Evolutionary conservation across 1,140 invertebrate species (phyloP).

Genomic region (Atta texana): DNA sequence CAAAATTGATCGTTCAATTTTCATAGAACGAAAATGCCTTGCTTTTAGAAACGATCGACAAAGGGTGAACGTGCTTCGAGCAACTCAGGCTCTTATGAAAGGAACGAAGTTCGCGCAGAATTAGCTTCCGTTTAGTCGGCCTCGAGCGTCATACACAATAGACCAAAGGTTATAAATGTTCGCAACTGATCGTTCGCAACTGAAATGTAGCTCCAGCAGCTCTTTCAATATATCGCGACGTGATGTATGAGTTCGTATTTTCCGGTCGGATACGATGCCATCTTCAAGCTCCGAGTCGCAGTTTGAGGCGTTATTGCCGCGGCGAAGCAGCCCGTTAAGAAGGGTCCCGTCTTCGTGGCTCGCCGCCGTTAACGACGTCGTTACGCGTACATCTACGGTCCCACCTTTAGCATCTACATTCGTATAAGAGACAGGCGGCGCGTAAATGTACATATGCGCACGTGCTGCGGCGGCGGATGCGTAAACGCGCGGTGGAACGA

Average conservation of each 20-base stretch:
- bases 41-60: not conserved
- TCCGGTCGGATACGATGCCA: conserved; percentile 66
- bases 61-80: conserved; percentile 1
- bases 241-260: conserved; percentile 69
- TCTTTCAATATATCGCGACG: conserved; percentile 57
- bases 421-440: conserved; percentile 11
- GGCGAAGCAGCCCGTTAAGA: conserved; percentile 61
- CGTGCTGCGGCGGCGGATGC: conserved; percentile 33
- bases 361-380: conserved; percentile 75
- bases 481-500: conserved; percentile 49
- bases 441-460: conserved; percentile 47
- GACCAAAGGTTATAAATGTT: conserved; percentile 24
- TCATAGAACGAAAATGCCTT: not conserved
- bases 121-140: conserved; percentile 14
- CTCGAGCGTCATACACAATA: conserved; percentile 1
- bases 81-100: not conserved
- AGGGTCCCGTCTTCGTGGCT: conserved; percentile 65
- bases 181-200: not conserved
- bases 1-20: conserved; percentile 5
- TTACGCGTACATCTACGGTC: conserved; percentile 65
- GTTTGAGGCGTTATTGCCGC: conserved; percentile 52
- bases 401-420: conserved; percentile 63
- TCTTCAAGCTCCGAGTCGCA: conserved; percentile 37
- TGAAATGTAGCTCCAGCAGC: conserved; percentile 10
- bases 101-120: not conserved